Base-by-base conservation (phyloP, 2,113 vertebrate genomes). In the Eidolon helvum region DNA sequence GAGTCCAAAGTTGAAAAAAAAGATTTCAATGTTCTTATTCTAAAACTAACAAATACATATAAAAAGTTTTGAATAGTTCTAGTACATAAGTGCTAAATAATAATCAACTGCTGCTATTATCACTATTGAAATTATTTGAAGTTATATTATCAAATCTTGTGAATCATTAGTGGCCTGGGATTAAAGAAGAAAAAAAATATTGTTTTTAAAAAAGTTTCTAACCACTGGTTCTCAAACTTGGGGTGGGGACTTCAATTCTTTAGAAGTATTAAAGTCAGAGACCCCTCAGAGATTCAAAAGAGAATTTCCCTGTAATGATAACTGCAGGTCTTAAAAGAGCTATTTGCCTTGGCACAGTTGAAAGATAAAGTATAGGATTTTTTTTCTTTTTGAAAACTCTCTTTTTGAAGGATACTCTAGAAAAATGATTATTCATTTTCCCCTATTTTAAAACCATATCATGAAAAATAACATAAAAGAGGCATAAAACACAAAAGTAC, bases 11-110 rank as follows among this genome's bases (percentile, higher is more conserved):
- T 61, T 93, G 4, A 38, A 91, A 86, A 91, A 91, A 95, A 61
- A 18, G 63, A 82, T 75, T 90, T 95, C 66, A 66, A 87, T 77
- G 24, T 40, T 94, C 12, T 97, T 35, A 87, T 87, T 74, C 38
- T 87, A 83, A 93, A 80, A 89, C 69, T 88, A 93, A 78, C 66
- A 80, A 43, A 55, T 77, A 80, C 55, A 74, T 38, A 63, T 12
- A 69, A 57, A 77, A 68, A 61, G 22, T 71, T 82, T 78, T 35
- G 6, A 75, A 43, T 26, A 89, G 28, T 59, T 79, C 28, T 57
- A 48, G 22, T n/a, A 43, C 66, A 3, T 84, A 92, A 95, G 84
- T 45, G 57, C 78, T 79, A 79, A 50, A 95, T 79, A 92, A 89
- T 89, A 82, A 95, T 68, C 80, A 86, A 14, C 33, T 72, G 30